phyloP scores from a whole-genome alignment of 2,888 invertebrate species.

The Smittia aterrima region DNA sequence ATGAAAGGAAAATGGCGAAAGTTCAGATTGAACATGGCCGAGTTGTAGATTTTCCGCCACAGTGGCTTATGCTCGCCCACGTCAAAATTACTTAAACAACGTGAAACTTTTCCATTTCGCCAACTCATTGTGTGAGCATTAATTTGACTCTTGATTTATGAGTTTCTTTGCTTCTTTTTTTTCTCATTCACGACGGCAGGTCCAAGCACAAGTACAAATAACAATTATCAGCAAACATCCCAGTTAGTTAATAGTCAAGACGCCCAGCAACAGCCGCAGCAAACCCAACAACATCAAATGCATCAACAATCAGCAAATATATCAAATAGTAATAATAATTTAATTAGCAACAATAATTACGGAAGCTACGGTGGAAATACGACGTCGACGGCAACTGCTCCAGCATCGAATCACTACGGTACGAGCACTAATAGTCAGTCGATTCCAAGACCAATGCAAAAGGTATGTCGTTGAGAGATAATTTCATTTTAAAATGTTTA shows the following conservation, averaged over 20 bases:
- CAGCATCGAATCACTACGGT: conserved; percentile 46
- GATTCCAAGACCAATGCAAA: conserved; percentile 52
- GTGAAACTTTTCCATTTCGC: neutral
- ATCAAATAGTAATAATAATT: conserved; percentile 48
- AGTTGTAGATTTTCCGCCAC: neutral
- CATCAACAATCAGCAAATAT: conserved; percentile 47
- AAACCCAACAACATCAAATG: conserved; percentile 46
- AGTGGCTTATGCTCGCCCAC: neutral
- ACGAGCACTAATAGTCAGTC: conserved; percentile 42
- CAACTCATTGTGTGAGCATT: neutral
- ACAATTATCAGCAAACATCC: conserved; percentile 48
- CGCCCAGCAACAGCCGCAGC: conserved; percentile 44
- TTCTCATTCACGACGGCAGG: conserved; percentile 44
- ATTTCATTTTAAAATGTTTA: conserved; percentile 1
- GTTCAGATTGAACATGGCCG: neutral
- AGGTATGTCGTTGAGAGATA: conserved; percentile 47
- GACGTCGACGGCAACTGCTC: conserved; percentile 38
- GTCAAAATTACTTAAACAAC: neutral
- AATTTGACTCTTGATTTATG: neutral
- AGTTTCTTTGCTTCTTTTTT: conserved; percentile 40
- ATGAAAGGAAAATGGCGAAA: neutral
- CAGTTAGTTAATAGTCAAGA: conserved; percentile 44
- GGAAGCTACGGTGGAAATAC: conserved; percentile 34
- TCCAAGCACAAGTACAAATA: conserved; percentile 48
- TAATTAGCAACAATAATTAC: conserved; percentile 38